phyloP scores from a whole-genome alignment of 2,797 vertebrate species.

The Syncerus caffer region DNA sequence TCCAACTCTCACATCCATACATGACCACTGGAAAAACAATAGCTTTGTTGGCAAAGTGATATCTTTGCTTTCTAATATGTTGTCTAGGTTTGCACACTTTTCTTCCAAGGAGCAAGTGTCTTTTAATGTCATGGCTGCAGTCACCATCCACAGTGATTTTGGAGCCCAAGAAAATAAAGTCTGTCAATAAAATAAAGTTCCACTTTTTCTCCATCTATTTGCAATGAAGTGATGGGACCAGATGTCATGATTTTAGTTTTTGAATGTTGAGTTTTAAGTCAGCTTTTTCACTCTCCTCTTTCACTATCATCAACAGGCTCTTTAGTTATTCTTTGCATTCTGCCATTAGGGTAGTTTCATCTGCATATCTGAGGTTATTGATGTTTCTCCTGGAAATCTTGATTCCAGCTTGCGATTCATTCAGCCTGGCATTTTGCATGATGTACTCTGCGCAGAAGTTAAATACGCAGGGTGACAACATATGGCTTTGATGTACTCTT shows the following conservation, averaged over 20 bases:
- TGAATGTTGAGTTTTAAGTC: not conserved
- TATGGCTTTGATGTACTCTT: not conserved
- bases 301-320: not conserved
- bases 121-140: not conserved
- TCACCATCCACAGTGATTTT: not conserved
- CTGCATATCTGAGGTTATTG: not conserved
- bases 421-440: not conserved
- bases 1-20: not conserved
- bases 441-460: not conserved
- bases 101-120: not conserved
- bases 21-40: not conserved
- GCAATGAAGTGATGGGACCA: not conserved
- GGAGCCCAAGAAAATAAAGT: not conserved
- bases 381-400: not conserved
- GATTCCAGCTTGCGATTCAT: not conserved
- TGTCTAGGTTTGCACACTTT: not conserved
- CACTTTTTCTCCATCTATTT: not conserved
- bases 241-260: not conserved
- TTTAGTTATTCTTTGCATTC: not conserved
- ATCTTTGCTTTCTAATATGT: not conserved
- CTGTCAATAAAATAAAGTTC: not conserved
- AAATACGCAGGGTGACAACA: not conserved
- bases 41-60: not conserved
- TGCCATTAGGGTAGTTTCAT: not conserved
- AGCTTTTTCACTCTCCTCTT: not conserved